Evolutionary conservation across 2,113 vertebrate species (phyloP), one percentile per base, ranked within the genome.

Genomic region (Pseudolaguvia tuberculata): DNA sequence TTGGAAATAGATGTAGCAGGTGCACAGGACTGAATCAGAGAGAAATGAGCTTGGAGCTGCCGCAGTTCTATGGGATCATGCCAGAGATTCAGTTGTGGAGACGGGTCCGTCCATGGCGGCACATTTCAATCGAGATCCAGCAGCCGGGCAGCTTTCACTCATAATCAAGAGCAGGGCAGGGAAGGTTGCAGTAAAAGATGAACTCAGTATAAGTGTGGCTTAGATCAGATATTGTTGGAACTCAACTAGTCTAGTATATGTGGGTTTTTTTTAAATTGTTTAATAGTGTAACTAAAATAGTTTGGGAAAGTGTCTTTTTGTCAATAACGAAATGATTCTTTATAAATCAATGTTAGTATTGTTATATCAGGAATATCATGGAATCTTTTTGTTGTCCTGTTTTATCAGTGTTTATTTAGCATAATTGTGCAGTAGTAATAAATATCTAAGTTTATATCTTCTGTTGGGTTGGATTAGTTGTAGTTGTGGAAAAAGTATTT

Each of bases 151-250:
- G 82, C 73, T 70, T 76, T 83, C 80, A 75, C 79, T 84, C 83
- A 81, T 86, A 83, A 90, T 82, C 81, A 78, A 73, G 77, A 86
- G 21, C 9, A 68, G 70, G 80, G 70, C 25, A 51, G 67, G 29
- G 31, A 23, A 71, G 58, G 31, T 91, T 91, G 90, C 90, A 91
- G 87, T 90, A 89, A 75, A 89, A 84, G 85, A 87, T 84, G 51
- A 90, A 89, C 82, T 86, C 80, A 4, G 86, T 77, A 88, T 91
- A 90, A 92, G 91, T 91, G 82, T 79, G 80, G 58, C 79, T 83
- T 75, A 53, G 14, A 47, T 25, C 8, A 12, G 62, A 25, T 18
- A 14, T 62, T 62, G n/a, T 47, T 27, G 21, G 10, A 9, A 27
- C 3, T 66, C 7, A 25, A 25, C 7, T 65, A 47, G 45, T 45